A percentile compares a stretch with the other conserved stretches of the same genome.
Evolutionary conservation across 2,888 invertebrate species (phyloP).

Genomic region (Stenotaenia linearis): DNA sequence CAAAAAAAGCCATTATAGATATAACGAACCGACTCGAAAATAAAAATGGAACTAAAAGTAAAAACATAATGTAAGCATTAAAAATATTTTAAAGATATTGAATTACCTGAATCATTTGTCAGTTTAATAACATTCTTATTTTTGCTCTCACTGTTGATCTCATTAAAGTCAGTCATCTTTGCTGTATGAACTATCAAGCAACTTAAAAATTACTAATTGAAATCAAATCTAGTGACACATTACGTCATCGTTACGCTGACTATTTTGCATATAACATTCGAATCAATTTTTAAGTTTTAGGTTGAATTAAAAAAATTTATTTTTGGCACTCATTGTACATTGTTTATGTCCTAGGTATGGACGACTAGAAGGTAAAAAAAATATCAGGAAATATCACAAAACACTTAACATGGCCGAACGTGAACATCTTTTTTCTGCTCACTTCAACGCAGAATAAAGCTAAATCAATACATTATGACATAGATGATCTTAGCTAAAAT

Average conservation of each 20-base stretch:
- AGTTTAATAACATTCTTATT: too few relatives aligned
- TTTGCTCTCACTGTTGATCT: too few relatives aligned
- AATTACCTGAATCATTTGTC: too few relatives aligned
- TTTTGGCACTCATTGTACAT: not conserved
- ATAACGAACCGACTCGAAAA: slow-evolving; percentile 31
- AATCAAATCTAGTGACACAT: too few relatives aligned
- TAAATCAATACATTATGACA: not conserved
- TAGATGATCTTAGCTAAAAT: not conserved
- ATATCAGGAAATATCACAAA: not conserved
- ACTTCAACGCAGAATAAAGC: not conserved
- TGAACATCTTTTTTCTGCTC: not conserved
- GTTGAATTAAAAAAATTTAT: not conserved
- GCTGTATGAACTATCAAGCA: too few relatives aligned
- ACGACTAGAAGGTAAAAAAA: not conserved
- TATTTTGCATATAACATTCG: too few relatives aligned
- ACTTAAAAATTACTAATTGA: too few relatives aligned
- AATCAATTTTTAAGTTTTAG: too few relatives aligned
- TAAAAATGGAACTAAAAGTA: slow-evolving; percentile 33
- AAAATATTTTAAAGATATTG: too few relatives aligned
- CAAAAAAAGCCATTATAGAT: slow-evolving; percentile 33
- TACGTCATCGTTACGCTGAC: too few relatives aligned
- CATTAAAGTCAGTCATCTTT: too few relatives aligned
- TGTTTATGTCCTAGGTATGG: not conserved
- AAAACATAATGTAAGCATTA: too few relatives aligned
- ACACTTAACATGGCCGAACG: not conserved